A percentile compares a stretch with the other conserved stretches of the same genome.
phyloP scores from a whole-genome alignment of 2,797 vertebrate species.

The Knipowitschia caucasica region DNA sequence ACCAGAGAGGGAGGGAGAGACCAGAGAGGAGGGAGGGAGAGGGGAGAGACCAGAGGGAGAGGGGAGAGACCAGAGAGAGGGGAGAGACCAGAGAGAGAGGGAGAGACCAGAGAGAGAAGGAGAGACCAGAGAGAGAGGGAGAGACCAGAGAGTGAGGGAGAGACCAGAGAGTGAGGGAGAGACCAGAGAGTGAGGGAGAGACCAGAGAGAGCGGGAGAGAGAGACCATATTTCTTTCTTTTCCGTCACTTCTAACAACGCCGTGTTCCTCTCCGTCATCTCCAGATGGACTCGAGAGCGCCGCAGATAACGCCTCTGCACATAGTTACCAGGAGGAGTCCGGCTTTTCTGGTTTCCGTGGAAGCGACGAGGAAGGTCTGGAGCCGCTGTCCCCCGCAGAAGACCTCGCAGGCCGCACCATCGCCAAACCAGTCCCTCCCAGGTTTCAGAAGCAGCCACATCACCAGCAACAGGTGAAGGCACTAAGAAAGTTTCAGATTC shows the following conservation, averaged over 20 bases:
- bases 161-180: too few relatives aligned
- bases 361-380: slow-evolving; percentile 84
- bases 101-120: too few relatives aligned
- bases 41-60: too few relatives aligned
- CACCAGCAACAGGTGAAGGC: slow-evolving; percentile 67
- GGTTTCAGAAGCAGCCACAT: slow-evolving; percentile 87
- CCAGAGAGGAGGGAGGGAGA: too few relatives aligned
- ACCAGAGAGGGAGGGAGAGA: too few relatives aligned
- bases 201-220: too few relatives aligned
- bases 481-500: neutral
- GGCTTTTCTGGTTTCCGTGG: slow-evolving; percentile 59
- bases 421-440: slow-evolving; percentile 84
- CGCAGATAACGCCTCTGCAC: slow-evolving; percentile 69
- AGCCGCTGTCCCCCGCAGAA: slow-evolving; percentile 81
- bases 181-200: too few relatives aligned
- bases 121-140: too few relatives aligned
- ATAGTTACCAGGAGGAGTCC: slow-evolving; percentile 74
- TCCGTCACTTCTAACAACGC: neutral
- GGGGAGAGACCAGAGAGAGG: too few relatives aligned
- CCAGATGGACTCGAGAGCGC: slow-evolving; percentile 69
- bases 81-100: too few relatives aligned
- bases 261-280: slow-evolving; percentile 1
- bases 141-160: too few relatives aligned
- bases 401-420: slow-evolving; percentile 84
- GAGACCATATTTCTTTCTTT: too few relatives aligned